Base-by-base conservation (phyloP, 2,888 invertebrate genomes). In the Orthonevra nobilis region DNA sequence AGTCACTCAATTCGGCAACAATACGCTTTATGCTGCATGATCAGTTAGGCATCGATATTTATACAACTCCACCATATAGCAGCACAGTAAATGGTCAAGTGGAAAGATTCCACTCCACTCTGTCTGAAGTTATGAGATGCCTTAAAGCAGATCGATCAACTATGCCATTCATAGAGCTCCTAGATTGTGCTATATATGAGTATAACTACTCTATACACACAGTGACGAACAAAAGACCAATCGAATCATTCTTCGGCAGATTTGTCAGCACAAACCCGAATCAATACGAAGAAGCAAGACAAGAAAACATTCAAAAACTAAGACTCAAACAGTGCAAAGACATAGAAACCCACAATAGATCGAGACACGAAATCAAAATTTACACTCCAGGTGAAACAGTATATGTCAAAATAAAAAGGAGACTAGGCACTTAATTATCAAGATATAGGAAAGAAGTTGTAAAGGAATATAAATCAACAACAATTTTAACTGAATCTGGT, bases 381-480 rank as follows among this genome's bases (percentile, higher is more conserved):
- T 69, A 58, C 23, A 0, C 2, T 3, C 15, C 38, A 26, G 68
- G 48, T 7, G 34, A 60, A 50, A 32, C 20, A 19, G 15, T 73
- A n/a, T 64, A 4, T 5, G 20, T 60, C 6, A 56, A 50, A 58
- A 15, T 23, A 26, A 72, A 72, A 10, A 72, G 56, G 56, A 10
- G 54, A 38, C 12, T 72, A 56, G 63, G 63, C 2, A 40, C 58
- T 1, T 60, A 69, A 50, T 12, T 69, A 38, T 38, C 50, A 19
- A 58, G 42, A 12, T 64, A 52, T 32, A 50, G 14, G 10, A 10
- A 36, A 28, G 52, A 69, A 46, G 38, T 40, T 6, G 60, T 73
- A 3, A 58, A 74, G 10, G 81, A 73, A 36, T 50, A 73, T 15
- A 73, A 36, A 40, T 40, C 38, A 15, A 70, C 60, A 3, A 30